Percentiles rank a stretch among this genome's conserved stretches.
Evolutionary conservation across 2,113 vertebrate genomes (phyloP).

Genomic region (Laterallus jamaicensis): DNA sequence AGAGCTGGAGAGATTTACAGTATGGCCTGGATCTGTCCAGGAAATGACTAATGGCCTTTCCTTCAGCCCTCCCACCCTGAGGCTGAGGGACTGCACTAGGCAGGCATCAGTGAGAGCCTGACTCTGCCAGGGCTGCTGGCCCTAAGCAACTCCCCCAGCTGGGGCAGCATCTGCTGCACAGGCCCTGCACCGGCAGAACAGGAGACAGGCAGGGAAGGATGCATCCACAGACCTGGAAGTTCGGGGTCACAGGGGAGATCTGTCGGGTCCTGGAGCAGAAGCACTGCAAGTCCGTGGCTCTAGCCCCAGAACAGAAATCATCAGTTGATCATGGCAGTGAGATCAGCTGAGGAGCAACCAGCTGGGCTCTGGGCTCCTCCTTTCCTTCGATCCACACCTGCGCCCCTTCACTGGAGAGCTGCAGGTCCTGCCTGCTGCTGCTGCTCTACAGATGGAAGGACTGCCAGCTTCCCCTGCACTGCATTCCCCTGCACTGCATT

Average conservation of each 20-base stretch:
- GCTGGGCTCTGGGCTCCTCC: not conserved
- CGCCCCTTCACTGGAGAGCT: not conserved
- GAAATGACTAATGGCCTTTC: conserved; percentile 19
- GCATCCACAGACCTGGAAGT: not conserved
- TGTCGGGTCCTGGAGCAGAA: rapidly evolving
- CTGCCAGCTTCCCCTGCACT: not conserved
- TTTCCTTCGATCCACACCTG: not conserved
- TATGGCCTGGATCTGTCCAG: conserved; percentile 25
- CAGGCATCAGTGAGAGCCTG: not conserved
- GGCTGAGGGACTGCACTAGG: not conserved
- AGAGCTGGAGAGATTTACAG: not conserved
- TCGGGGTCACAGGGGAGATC: rapidly evolving
- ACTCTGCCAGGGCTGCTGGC: not conserved
- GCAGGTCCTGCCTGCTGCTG: not conserved
- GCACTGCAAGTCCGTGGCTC: not conserved
- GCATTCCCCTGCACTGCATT: too few species aligned
- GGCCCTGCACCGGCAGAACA: rapidly evolving
- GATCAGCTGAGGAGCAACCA: not conserved
- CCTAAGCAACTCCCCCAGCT: not conserved
- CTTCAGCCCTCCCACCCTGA: not conserved
- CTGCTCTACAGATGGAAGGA: not conserved
- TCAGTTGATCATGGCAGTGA: not conserved
- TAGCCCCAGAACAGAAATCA: not conserved
- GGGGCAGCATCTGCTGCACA: not conserved
- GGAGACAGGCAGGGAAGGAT: not conserved